Percentiles rank a stretch among this genome's conserved stretches.
Conservation (phyloP, 2,888 invertebrate genomes). For the Noctua janthina region DNA sequence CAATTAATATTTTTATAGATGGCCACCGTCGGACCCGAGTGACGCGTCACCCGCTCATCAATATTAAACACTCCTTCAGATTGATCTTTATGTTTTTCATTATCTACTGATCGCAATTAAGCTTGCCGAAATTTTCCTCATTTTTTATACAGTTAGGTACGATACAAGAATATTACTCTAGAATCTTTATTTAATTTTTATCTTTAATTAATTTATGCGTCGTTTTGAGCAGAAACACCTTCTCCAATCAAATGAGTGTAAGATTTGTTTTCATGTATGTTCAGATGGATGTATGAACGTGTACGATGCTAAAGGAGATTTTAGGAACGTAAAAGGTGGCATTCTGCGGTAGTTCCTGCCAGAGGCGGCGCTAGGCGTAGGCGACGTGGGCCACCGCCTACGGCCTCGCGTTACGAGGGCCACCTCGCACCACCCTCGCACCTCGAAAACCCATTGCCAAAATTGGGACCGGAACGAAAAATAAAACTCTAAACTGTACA, state of each 20-base stretch:
- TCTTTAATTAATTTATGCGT: neutral
- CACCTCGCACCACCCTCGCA: no score
- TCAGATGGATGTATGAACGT: neutral
- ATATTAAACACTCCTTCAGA: constrained; percentile 82
- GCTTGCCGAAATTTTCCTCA: constrained; percentile 73
- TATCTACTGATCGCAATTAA: constrained; percentile 73
- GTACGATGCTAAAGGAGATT: neutral
- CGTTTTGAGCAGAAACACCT: neutral
- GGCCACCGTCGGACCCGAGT: constrained; percentile 62
- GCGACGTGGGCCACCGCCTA: no score
- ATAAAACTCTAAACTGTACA: no score
- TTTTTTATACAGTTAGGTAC: constrained; percentile 42
- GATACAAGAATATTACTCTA: neutral
- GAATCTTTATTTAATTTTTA: neutral
- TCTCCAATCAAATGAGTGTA: neutral
- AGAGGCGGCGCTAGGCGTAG: no score
- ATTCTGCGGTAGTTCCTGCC: neutral
- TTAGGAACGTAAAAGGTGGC: neutral
- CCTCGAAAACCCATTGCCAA: no score
- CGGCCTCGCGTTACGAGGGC: no score
- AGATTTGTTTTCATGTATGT: neutral
- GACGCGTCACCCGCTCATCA: constrained; percentile 78
- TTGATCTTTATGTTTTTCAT: constrained; percentile 79
- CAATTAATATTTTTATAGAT: constrained; percentile 88
- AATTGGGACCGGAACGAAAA: no score